Conservation (phyloP, 2,888 invertebrate genomes). For the Chloromyia formosa region DNA sequence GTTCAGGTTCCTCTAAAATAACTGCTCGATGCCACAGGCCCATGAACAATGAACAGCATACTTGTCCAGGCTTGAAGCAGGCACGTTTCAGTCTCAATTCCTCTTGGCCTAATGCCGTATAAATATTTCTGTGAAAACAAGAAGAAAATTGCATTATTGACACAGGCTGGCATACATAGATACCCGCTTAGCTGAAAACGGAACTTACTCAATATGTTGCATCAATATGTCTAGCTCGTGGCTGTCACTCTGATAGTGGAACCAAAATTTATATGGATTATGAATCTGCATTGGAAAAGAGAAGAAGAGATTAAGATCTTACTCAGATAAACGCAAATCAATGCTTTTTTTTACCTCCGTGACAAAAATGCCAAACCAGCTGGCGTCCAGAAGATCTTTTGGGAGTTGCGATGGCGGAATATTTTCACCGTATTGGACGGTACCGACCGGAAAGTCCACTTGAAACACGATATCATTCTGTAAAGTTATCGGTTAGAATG, state of each 20-base stretch:
- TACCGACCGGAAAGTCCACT: slow-evolving; percentile 43
- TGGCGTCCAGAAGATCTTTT: not conserved
- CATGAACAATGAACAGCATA: slow-evolving; percentile 43
- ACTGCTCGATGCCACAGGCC: slow-evolving; percentile 47
- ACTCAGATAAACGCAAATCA: not conserved
- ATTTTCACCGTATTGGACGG: slow-evolving; percentile 37
- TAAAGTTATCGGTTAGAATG: not conserved
- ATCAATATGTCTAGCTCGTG: slow-evolving; percentile 46
- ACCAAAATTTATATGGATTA: slow-evolving; percentile 49
- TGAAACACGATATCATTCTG: slow-evolving; percentile 45
- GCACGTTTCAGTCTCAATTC: slow-evolving; percentile 27
- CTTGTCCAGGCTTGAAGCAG: slow-evolving; percentile 42
- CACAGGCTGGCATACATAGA: not conserved
- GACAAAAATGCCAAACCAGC: slow-evolving; percentile 44
- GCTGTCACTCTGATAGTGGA: slow-evolving; percentile 44
- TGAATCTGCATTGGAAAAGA: slow-evolving; percentile 38
- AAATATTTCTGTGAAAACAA: slow-evolving; percentile 18
- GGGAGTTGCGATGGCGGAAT: slow-evolving; percentile 43
- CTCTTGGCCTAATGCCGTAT: slow-evolving; percentile 1
- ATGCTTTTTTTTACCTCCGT: slow-evolving; percentile 46
- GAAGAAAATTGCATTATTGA: not conserved
- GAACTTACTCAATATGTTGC: slow-evolving; percentile 46
- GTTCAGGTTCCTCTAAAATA: slow-evolving; percentile 39
- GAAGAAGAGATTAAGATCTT: not conserved
- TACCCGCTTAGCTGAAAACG: too few species aligned